These are phyloP conservation scores for Etheostoma nigrum DNA, from an alignment of 2,797 vertebrate species.

Conservation along the genomic window DNA sequence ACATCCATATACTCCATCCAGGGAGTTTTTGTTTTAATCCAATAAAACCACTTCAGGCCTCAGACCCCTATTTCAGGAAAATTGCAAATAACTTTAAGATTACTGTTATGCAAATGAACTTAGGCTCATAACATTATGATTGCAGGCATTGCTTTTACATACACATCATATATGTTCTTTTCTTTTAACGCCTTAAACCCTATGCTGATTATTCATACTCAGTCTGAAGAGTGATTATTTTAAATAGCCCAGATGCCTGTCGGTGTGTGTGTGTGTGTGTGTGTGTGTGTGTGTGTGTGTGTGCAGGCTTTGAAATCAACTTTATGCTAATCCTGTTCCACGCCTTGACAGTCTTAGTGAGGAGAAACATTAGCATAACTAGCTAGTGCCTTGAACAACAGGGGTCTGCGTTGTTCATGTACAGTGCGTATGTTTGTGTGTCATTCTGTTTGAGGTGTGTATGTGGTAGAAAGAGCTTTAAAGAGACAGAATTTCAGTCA, in stretches of 20 bases:
- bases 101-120: slow-evolving; percentile 51
- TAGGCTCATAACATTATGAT: slow-evolving; percentile 43
- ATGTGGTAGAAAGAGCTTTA: slow-evolving; percentile 45
- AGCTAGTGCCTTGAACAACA: slow-evolving; percentile 70
- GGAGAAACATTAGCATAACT: slow-evolving; percentile 78
- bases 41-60: slow-evolving; percentile 31
- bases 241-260: slow-evolving; percentile 59
- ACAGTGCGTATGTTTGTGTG: slow-evolving; percentile 52
- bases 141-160: slow-evolving; percentile 50
- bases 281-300: slow-evolving; percentile 34
- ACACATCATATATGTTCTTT: slow-evolving; percentile 53
- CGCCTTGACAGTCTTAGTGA: slow-evolving; percentile 78
- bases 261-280: slow-evolving; percentile 24
- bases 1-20: not conserved
- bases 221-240: slow-evolving; percentile 68
- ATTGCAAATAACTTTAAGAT: slow-evolving; percentile 43
- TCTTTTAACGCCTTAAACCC: slow-evolving; percentile 45
- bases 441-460: slow-evolving; percentile 46
- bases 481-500: slow-evolving; percentile 60
- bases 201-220: slow-evolving; percentile 61
- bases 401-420: slow-evolving; percentile 63
- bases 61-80: slow-evolving; percentile 26
- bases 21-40: slow-evolving; percentile 22
- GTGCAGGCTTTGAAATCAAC: slow-evolving; percentile 75
- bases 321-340: slow-evolving; percentile 81